Evolutionary conservation across 2,888 invertebrate genomes (phyloP).

Genomic region (Tachina lurida): DNA sequence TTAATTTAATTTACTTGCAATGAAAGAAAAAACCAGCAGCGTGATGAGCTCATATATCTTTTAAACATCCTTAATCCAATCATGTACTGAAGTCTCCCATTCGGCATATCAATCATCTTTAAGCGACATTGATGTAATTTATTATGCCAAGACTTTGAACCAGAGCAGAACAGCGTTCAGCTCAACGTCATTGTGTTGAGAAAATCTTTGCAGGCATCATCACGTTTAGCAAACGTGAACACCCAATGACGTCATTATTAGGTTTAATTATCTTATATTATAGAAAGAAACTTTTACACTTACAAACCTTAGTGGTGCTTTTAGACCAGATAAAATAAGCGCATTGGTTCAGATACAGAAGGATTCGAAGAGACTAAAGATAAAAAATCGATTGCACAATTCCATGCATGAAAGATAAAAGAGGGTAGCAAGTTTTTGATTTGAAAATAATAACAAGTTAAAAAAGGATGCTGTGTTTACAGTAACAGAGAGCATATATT

Average conservation of each 20-base stretch:
- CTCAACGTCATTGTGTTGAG: constrained; percentile 64
- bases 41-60: neutral
- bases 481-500: constrained; percentile 4
- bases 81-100: neutral
- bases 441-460: neutral
- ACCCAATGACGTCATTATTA: constrained; percentile 61
- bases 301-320: constrained; percentile 7
- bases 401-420: neutral
- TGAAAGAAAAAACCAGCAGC: no score
- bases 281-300: neutral
- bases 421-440: neutral
- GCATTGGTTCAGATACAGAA: constrained; percentile 44
- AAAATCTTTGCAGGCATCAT: constrained; percentile 23
- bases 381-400: constrained; percentile 67
- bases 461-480: constrained; percentile 47
- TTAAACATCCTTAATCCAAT: constrained; percentile 6
- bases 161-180: neutral
- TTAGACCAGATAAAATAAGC: constrained; percentile 49
- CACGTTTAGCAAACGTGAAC: constrained; percentile 66
- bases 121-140: constrained; percentile 7
- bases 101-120: neutral
- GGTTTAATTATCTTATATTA: constrained; percentile 18
- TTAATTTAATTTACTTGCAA: no score
- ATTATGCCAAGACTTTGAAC: neutral
- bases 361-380: constrained; percentile 8